These are phyloP conservation scores for Columbina picui DNA, from an alignment of 2,113 vertebrate genomes.

Conservation along the genomic window DNA sequence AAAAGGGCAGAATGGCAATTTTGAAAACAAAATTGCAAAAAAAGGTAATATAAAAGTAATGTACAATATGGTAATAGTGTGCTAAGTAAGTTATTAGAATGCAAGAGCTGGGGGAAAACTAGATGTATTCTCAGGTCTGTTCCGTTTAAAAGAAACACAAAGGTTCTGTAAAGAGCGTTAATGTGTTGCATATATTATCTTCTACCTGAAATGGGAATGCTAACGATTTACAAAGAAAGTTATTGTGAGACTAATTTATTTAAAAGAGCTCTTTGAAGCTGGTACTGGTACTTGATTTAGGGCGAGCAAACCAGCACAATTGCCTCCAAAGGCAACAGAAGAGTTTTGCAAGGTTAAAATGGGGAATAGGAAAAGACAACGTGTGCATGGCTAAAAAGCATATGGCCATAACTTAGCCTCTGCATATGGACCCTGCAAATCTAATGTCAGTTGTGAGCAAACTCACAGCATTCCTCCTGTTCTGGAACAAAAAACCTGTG, in stretches of 20 bases:
- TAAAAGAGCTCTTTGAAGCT: conserved; percentile 28
- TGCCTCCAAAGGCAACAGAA: not conserved
- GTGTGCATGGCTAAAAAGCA: not conserved
- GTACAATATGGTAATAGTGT: conserved; percentile 29
- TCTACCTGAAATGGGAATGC: conserved; percentile 53
- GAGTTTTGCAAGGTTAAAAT: not conserved
- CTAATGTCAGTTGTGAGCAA: not conserved
- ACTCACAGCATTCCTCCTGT: not conserved
- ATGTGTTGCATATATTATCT: conserved; percentile 63
- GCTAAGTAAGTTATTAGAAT: conserved; percentile 71
- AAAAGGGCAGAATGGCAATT: conserved; percentile 52
- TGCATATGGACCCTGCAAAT: not conserved
- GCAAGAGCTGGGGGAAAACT: not conserved
- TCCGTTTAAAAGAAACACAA: conserved; percentile 55
- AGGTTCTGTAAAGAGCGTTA: conserved; percentile 41
- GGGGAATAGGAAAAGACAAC: not conserved
- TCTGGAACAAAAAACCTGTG: not conserved
- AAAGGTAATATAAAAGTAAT: conserved; percentile 49
- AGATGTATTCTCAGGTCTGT: conserved; percentile 30
- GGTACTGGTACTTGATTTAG: not conserved
- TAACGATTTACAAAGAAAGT: conserved; percentile 6
- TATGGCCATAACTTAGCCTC: not conserved
- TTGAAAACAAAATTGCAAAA: conserved; percentile 62
- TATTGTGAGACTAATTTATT: conserved; percentile 49
- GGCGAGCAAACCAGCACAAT: not conserved